These are phyloP conservation scores for Aurelia aurita DNA, from an alignment of 30 jellyfish, hydroid and myxozoan genomes.

Conservation along the genomic window DNA sequence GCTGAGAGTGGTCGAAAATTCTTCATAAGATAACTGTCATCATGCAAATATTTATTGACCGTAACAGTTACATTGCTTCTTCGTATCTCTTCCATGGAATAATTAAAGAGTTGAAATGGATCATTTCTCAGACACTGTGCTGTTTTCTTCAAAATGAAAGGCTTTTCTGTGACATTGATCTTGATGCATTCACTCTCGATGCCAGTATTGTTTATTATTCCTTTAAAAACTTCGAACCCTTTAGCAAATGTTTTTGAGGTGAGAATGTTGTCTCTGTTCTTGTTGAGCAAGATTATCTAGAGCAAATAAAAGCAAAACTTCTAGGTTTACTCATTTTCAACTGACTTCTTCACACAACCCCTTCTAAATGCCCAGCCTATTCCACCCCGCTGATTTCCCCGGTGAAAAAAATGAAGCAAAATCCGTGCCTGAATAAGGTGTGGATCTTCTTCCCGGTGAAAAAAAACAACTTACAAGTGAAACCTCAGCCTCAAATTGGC, in stretches of 20 bases:
- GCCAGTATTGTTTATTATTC: conserved; percentile 17
- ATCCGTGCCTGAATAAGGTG: too few relatives aligned
- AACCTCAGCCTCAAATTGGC: too few relatives aligned
- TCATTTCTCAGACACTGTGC: conserved; percentile 21
- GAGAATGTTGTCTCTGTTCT: conserved; percentile 3
- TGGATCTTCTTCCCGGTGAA: too few relatives aligned
- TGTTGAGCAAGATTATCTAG: conserved; percentile 9
- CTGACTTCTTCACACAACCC: too few relatives aligned
- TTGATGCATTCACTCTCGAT: conserved; percentile 20
- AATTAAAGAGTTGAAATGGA: conserved; percentile 39
- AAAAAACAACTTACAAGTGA: too few relatives aligned
- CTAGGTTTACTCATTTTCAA: too few relatives aligned
- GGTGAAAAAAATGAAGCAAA: too few relatives aligned
- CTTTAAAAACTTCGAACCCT: conserved; percentile 19
- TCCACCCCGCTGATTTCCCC: too few relatives aligned
- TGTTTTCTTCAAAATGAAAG: conserved; percentile 6
- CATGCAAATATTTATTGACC: background rate
- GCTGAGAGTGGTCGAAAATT: conserved; percentile 41
- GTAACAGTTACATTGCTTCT: background rate
- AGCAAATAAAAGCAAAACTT: background rate
- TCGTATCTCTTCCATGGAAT: conserved; percentile 17
- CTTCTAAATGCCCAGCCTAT: too few relatives aligned
- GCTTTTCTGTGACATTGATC: background rate
- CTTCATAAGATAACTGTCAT: conserved; percentile 17
- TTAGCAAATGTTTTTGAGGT: conserved; percentile 2